Evolutionary conservation across 2,797 vertebrate species (phyloP).

Genomic region (Echeneis naucrates): DNA sequence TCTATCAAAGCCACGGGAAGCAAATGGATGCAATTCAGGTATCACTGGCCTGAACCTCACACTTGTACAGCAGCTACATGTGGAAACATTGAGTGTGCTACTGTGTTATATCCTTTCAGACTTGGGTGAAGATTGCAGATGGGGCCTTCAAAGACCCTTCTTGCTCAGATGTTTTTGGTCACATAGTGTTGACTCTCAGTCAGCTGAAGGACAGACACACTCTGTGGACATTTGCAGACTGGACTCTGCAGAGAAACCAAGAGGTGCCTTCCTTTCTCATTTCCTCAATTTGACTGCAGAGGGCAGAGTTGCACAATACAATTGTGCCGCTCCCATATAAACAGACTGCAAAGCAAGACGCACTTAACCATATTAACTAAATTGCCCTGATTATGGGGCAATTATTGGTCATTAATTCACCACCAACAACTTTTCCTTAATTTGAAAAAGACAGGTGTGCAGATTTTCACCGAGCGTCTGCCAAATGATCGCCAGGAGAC

Average conservation of each 20-base stretch:
- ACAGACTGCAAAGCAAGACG: constrained; percentile 3
- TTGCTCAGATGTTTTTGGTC: constrained; percentile 65
- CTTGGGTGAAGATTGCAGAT: constrained; percentile 78
- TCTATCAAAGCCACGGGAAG: constrained; percentile 76
- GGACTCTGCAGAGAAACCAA: constrained; percentile 77
- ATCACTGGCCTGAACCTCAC: neutral
- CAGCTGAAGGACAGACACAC: constrained; percentile 66
- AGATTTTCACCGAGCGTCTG: constrained; percentile 74
- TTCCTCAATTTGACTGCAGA: constrained; percentile 59
- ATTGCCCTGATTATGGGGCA: constrained; percentile 3
- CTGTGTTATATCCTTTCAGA: constrained; percentile 59
- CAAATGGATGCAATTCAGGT: constrained; percentile 75
- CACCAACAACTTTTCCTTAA: constrained; percentile 23
- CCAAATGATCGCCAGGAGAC: constrained; percentile 53
- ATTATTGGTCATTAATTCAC: constrained; percentile 20
- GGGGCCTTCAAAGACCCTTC: constrained; percentile 56
- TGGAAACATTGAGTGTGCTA: neutral
- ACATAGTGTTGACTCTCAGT: constrained; percentile 73
- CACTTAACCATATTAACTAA: constrained; percentile 2
- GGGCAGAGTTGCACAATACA: constrained; percentile 71
- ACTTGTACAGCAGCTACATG: neutral
- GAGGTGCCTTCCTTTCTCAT: constrained; percentile 57
- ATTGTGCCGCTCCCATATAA: neutral
- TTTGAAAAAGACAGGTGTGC: constrained; percentile 72
- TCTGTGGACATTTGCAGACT: constrained; percentile 78